These are phyloP conservation scores for Latrodectus hesperus DNA, from an alignment of 2,888 invertebrate genomes.

Conservation along the genomic window DNA sequence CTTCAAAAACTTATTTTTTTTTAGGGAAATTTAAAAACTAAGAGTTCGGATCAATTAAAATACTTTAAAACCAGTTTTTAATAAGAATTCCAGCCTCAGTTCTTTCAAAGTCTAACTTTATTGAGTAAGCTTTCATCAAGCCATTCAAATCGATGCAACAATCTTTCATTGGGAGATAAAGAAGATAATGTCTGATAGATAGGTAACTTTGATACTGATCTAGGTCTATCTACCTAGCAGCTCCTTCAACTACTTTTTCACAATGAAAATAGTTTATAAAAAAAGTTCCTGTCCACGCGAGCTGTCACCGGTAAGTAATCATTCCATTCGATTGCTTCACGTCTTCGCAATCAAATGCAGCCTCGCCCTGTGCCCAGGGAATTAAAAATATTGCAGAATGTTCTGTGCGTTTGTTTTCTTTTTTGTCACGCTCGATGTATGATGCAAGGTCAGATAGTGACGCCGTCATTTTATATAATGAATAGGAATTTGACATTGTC, in stretches of 20 bases:
- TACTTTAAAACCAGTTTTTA: no score
- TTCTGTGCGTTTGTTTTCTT: background rate
- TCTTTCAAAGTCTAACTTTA: no score
- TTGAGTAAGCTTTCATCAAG: no score
- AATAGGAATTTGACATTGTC: background rate
- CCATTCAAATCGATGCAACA: no score
- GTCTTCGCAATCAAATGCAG: background rate
- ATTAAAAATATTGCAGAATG: background rate
- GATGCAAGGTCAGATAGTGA: conserved; percentile 1
- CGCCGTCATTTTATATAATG: conserved; percentile 1
- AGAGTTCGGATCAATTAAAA: no score
- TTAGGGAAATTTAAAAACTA: no score
- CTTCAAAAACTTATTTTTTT: no score
- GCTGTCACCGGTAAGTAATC: background rate
- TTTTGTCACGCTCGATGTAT: background rate
- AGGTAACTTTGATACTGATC: no score
- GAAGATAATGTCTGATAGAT: no score
- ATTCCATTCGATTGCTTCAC: background rate
- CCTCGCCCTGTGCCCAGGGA: background rate
- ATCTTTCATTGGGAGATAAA: no score
- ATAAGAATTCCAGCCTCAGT: no score
- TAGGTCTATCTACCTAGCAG: no score
- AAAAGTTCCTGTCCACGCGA: background rate
- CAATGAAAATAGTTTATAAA: conserved; percentile 4
- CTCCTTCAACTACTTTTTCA: background rate